A percentile compares a stretch with the other conserved stretches of the same genome.
These are phyloP conservation scores for Pseudochirops corinnae DNA, from an alignment of 2,797 vertebrate species.

Conservation along the genomic window DNA sequence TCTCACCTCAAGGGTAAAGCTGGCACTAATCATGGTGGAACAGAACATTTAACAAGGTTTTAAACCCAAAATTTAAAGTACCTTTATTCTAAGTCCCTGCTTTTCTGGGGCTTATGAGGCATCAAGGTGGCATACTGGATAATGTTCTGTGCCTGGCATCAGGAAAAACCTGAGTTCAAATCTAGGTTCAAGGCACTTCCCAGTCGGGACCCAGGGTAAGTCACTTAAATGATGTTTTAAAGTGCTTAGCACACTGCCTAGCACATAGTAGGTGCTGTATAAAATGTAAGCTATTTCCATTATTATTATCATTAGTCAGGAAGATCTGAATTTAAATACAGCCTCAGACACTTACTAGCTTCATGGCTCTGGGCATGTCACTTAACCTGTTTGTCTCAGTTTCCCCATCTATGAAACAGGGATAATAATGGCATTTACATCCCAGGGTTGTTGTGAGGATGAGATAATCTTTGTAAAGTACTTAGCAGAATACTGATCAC, in stretches of 20 bases:
- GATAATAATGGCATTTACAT: neutral
- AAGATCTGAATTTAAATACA: neutral
- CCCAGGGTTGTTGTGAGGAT: neutral
- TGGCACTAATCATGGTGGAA: neutral
- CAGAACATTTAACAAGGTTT: neutral
- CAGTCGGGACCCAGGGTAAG: no score
- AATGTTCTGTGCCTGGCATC: no score
- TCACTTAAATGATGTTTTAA: neutral
- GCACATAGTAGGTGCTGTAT: neutral
- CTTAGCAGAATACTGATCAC: neutral
- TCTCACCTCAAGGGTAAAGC: neutral
- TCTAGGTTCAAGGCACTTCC: no score
- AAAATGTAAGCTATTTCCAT: neutral
- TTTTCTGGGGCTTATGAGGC: neutral
- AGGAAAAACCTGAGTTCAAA: no score
- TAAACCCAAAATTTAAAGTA: neutral
- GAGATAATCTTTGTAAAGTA: neutral
- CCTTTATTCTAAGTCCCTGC: neutral
- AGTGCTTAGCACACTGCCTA: neutral
- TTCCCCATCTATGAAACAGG: neutral
- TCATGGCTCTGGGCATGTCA: neutral
- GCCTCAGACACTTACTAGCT: neutral
- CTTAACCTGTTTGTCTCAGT: neutral
- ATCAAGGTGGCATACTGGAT: neutral
- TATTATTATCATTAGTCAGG: neutral